A percentile compares a stretch with the other conserved stretches of the same genome.
phyloP scores from a whole-genome alignment of 2,113 vertebrate genomes.

The Cathartes aura region DNA sequence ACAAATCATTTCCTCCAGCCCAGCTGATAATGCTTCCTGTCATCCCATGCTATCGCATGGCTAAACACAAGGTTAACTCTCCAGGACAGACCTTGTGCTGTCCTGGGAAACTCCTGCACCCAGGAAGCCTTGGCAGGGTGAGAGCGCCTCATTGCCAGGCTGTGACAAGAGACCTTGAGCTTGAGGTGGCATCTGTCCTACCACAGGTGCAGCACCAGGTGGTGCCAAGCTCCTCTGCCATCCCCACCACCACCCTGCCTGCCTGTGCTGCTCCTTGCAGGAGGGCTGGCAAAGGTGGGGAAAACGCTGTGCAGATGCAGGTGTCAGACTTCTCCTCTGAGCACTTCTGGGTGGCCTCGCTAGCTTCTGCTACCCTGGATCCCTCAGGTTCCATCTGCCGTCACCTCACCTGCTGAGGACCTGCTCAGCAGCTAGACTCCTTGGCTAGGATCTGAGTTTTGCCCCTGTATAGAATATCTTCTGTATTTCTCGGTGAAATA shows the following conservation, averaged over 20 bases:
- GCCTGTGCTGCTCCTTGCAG: background rate
- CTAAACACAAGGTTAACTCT: background rate
- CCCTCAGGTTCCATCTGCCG: background rate
- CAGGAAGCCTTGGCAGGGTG: background rate
- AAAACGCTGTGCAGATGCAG: background rate
- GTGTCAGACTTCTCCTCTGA: background rate
- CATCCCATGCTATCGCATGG: background rate
- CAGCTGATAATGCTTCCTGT: rapidly evolving
- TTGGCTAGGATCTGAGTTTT: background rate
- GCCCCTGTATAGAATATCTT: background rate
- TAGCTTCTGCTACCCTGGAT: background rate
- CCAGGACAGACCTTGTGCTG: background rate
- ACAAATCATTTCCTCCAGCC: background rate
- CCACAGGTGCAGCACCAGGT: slow-evolving; percentile 7
- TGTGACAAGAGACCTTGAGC: background rate
- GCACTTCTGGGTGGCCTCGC: background rate
- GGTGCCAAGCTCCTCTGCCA: slow-evolving; percentile 35
- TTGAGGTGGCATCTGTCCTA: slow-evolving; percentile 1
- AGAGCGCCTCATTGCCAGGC: background rate
- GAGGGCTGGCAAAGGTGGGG: background rate
- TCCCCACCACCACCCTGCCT: background rate
- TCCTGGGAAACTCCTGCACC: background rate
- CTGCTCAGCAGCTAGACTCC: background rate
- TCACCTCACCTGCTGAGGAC: rapidly evolving
- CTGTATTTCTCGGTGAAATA: background rate